phyloP scores from a whole-genome alignment of 2,113 vertebrate genomes.

The Elephas maximus region DNA sequence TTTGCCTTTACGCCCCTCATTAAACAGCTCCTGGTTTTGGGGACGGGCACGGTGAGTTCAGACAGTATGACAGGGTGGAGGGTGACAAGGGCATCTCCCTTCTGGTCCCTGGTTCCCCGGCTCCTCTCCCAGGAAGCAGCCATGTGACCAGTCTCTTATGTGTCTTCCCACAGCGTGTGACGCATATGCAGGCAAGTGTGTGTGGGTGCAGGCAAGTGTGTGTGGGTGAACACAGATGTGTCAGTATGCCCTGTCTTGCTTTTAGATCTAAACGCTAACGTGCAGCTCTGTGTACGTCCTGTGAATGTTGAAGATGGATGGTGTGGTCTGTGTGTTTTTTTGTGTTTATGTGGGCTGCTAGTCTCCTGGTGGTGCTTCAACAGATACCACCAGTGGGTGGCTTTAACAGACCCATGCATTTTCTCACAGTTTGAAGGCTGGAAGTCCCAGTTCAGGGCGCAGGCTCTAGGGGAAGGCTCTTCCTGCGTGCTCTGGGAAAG shows the following conservation, averaged over 20 bases:
- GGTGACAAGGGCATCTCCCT: too few species aligned
- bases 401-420: too few species aligned
- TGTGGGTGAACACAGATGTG: not conserved
- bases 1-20: not conserved
- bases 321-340: not conserved
- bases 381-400: too few species aligned
- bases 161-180: not conserved
- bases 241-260: fast-evolving
- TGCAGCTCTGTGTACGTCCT: not conserved
- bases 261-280: fast-evolving
- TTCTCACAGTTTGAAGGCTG: not conserved
- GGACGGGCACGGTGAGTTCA: not conserved
- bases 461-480: not conserved
- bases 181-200: fast-evolving
- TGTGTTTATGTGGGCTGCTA: not conserved
- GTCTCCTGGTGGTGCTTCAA: too few species aligned
- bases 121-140: not conserved
- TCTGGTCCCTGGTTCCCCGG: not conserved
- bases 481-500: not conserved
- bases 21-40: not conserved
- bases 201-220: fast-evolving
- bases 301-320: fast-evolving
- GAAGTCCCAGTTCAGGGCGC: not conserved
- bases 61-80: not conserved
- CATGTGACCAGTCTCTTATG: not conserved